Percentiles rank a stretch among this genome's conserved stretches.
phyloP scores from a whole-genome alignment of 2,888 invertebrate genomes.

The Limnephilus marmoratus region DNA sequence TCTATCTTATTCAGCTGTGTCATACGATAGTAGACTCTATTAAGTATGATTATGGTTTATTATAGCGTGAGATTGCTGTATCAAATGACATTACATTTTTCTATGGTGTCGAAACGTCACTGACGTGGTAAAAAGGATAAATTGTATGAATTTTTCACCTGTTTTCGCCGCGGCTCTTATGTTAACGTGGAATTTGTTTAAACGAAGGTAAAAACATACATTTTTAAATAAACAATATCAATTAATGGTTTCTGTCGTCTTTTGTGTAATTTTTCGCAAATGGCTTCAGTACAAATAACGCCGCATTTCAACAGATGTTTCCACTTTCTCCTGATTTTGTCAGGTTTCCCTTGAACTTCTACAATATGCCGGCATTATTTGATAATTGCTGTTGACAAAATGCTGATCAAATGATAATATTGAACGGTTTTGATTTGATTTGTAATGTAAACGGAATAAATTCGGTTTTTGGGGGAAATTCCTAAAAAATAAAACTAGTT shows the following conservation, averaged over 20 bases:
- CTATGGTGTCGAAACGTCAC: background rate
- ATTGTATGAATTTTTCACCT: background rate
- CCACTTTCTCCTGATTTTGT: background rate
- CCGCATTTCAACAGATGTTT: conserved; percentile 8
- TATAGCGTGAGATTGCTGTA: too few relatives aligned
- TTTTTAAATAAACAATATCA: background rate
- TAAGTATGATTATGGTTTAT: too few relatives aligned
- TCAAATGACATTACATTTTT: too few relatives aligned
- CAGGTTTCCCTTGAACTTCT: background rate
- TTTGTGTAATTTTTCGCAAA: background rate
- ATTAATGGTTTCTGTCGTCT: background rate
- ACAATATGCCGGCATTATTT: background rate
- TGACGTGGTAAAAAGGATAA: background rate
- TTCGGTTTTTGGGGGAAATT: too few relatives aligned
- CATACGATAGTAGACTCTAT: background rate
- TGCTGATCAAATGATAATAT: background rate
- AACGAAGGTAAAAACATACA: background rate
- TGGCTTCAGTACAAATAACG: background rate
- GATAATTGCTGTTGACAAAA: background rate
- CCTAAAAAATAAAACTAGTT: too few relatives aligned
- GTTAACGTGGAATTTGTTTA: background rate
- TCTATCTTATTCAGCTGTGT: background rate
- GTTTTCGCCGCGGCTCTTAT: background rate
- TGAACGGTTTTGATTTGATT: background rate
- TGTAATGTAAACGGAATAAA: background rate